Conservation (phyloP, 2,888 invertebrate genomes). For the Microdon myrmicae region DNA sequence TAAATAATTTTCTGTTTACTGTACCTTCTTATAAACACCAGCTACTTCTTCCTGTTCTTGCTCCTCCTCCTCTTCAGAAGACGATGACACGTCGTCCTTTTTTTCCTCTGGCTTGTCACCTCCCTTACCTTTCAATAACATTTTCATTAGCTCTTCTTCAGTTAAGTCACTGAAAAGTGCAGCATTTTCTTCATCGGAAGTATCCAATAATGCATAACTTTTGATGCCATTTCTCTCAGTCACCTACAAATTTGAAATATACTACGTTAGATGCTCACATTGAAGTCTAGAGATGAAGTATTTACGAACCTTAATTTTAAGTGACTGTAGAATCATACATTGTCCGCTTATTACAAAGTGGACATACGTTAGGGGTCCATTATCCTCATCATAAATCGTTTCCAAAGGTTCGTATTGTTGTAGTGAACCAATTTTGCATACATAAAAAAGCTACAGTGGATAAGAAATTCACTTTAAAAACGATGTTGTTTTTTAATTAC, state of each 20-base stretch:
- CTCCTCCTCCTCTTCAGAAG: slow-evolving; percentile 8
- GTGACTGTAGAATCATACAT: slow-evolving; percentile 63
- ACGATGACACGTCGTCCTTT: slow-evolving; percentile 20
- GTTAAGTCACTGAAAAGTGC: slow-evolving; percentile 48
- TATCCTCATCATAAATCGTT: slow-evolving; percentile 61
- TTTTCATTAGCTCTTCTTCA: slow-evolving; percentile 44
- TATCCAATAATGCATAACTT: slow-evolving; percentile 49
- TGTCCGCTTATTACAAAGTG: slow-evolving; percentile 64
- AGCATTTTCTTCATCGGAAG: slow-evolving; percentile 34
- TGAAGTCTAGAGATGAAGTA: background rate
- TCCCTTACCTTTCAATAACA: slow-evolving; percentile 34
- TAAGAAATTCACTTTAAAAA: background rate
- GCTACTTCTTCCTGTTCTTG: slow-evolving; percentile 32
- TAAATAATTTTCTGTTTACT: background rate
- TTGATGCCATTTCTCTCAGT: slow-evolving; percentile 40
- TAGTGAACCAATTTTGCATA: slow-evolving; percentile 57
- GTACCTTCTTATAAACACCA: slow-evolving; percentile 39
- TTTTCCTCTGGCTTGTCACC: slow-evolving; percentile 4
- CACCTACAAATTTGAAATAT: slow-evolving; percentile 30
- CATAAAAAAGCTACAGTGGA: slow-evolving; percentile 54
- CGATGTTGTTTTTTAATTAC: background rate
- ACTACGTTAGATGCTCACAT: background rate
- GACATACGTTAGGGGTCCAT: slow-evolving; percentile 59
- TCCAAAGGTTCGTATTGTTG: slow-evolving; percentile 62
- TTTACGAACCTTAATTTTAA: slow-evolving; percentile 58